These are phyloP conservation scores for Strigops habroptila DNA, from an alignment of 2,113 vertebrate genomes.

Conservation along the genomic window DNA sequence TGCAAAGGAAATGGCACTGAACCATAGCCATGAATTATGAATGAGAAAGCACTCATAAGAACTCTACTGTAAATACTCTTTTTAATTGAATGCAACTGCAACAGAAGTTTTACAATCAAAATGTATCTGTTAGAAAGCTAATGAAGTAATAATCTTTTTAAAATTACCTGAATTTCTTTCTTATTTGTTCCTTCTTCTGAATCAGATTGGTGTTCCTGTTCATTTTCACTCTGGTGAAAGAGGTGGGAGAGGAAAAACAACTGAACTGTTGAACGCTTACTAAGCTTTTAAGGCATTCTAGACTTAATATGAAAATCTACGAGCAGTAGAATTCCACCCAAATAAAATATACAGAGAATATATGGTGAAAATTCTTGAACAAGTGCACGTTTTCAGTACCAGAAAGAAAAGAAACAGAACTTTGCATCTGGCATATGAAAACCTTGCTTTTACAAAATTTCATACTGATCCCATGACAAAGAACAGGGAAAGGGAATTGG, in stretches of 20 bases:
- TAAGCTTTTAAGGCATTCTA: background rate
- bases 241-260: background rate
- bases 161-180: constrained; percentile 86
- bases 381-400: background rate
- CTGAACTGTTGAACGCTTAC: background rate
- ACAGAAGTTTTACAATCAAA: background rate
- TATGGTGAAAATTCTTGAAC: background rate
- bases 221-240: constrained; percentile 88
- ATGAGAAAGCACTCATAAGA: background rate
- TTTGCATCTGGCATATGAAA: background rate
- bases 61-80: background rate
- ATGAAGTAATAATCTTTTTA: background rate
- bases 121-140: background rate
- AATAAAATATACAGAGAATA: background rate
- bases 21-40: background rate
- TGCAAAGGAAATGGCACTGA: background rate
- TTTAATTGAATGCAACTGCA: background rate
- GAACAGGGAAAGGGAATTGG: background rate
- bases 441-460: background rate
- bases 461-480: background rate
- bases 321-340: background rate
- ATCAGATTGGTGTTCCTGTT: constrained; percentile 90
- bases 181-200: constrained; percentile 91
- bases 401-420: background rate
- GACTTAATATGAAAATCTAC: background rate